These are phyloP conservation scores for Panonychus citri DNA, from an alignment of 1,140 invertebrate genomes.

Conservation along the genomic window DNA sequence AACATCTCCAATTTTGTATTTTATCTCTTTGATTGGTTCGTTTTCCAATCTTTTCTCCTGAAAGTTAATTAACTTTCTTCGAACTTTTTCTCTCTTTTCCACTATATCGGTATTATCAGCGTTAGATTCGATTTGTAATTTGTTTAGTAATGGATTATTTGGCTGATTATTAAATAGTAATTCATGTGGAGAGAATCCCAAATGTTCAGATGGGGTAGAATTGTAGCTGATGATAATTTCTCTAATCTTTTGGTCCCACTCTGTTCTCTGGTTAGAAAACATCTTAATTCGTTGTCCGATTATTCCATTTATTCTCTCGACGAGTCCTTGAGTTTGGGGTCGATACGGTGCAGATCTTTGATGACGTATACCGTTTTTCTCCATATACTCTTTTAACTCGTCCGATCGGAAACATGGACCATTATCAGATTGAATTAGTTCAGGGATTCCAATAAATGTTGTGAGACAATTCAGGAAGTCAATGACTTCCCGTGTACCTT, in stretches of 20 bases:
- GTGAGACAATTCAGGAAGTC: neutral
- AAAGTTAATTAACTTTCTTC: too few species aligned
- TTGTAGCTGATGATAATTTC: neutral
- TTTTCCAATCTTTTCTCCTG: too few species aligned
- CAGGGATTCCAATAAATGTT: neutral
- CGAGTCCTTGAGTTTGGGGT: neutral
- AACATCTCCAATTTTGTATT: too few species aligned
- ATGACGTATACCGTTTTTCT: neutral
- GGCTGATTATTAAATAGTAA: neutral
- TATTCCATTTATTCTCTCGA: neutral
- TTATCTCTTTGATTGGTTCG: too few species aligned
- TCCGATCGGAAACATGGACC: neutral
- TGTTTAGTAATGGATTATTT: too few species aligned
- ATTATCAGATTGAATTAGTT: neutral
- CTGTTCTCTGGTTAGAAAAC: neutral
- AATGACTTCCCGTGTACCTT: neutral
- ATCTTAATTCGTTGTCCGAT: neutral
- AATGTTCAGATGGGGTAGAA: neutral
- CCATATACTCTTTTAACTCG: neutral
- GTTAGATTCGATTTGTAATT: too few species aligned
- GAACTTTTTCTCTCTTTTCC: too few species aligned
- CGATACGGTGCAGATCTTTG: neutral
- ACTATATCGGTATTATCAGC: too few species aligned
- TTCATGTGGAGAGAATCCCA: neutral
- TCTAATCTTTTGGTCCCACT: neutral